Evolutionary conservation across 2,113 vertebrate genomes (phyloP), one percentile per base, ranked within the genome.

Genomic region (Lonchura striata): DNA sequence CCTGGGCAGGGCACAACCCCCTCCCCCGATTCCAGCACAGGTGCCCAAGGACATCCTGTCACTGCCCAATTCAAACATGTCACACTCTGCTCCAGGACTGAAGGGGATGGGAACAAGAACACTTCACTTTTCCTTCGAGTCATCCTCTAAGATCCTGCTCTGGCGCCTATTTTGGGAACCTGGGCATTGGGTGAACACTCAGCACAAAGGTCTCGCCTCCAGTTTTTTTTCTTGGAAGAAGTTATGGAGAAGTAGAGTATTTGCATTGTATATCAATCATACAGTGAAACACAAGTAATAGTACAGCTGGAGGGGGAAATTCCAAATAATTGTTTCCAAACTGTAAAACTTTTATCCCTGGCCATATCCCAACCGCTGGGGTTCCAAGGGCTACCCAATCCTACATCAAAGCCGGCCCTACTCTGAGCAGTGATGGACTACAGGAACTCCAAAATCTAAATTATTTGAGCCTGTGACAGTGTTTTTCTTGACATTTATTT

Each of bases 41-140:
- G 10, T 30, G 49, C 22, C 28, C 49, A 52, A 64, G 24, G 13
- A 52, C 17, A 15, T 4, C 17, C 15, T 11, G 10, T 25, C 35
- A 13, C 5, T 8, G 10, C 6, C 5, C 20, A 9, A 1, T 7
- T 25, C 12, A 41, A 50, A 69, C 6, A 3, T 0, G 1, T 2
- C 42, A 37, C 6, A 9, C 28, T 52, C 41, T 54, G 49, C 74
- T 75, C 50, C n/a, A 24, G n/a, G 2, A 54, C 35, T n/a, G 25
- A 10, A n/a, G 28, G 17, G 3, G 10, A 56, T 28, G 19, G 2
- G 4, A 93, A 60, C 31, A 56, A 1, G 2, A 93, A 31, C 27
- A 44, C 9, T 30, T 35, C 7, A 66, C 15, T 76, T 60, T 61
- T 50, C 20, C 57, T 77, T 30, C 31, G 5, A 72, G 33, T 16